A percentile compares a stretch with the other conserved stretches of the same genome.
phyloP scores from a whole-genome alignment of 2,113 vertebrate genomes.

The Hippocampus guttulatus region DNA sequence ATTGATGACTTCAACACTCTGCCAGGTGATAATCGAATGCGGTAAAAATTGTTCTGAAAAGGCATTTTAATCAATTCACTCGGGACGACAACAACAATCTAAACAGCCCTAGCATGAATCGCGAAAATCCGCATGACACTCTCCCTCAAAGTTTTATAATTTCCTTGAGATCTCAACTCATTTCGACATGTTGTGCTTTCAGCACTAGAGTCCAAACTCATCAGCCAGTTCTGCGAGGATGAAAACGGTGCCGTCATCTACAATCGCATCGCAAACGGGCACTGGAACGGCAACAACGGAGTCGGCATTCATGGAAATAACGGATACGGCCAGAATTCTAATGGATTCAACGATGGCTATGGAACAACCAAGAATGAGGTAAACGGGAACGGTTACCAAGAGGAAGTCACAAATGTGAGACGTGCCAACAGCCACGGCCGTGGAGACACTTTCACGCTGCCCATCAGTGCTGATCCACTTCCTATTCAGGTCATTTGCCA shows the following conservation, averaged over 20 bases:
- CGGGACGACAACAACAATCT: neutral
- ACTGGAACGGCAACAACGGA: constrained; percentile 54
- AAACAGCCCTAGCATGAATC: neutral
- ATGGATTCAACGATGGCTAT: constrained; percentile 15
- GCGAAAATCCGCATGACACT: neutral
- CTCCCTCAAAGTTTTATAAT: neutral
- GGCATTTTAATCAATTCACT: neutral
- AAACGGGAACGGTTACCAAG: constrained; percentile 33
- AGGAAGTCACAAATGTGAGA: constrained; percentile 44
- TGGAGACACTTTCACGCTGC: constrained; percentile 59
- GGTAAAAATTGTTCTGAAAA: neutral
- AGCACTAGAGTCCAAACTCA: constrained; percentile 86
- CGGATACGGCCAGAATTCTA: constrained; percentile 33
- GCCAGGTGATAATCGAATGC: constrained; percentile 71
- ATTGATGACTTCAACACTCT: constrained; percentile 88
- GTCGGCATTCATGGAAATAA: constrained; percentile 17
- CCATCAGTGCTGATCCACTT: constrained; percentile 63
- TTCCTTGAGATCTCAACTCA: too few species aligned
- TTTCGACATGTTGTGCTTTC: constrained; percentile 7
- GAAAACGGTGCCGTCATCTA: constrained; percentile 81
- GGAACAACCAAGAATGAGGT: constrained; percentile 36
- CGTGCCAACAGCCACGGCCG: constrained; percentile 39
- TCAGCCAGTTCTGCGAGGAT: constrained; percentile 88
- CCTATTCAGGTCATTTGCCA: constrained; percentile 51
- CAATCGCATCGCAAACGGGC: constrained; percentile 72